Percentiles rank a stretch among this genome's conserved stretches.
Conservation (phyloP, 2,888 invertebrate species). For the Melieria crassipennis region DNA sequence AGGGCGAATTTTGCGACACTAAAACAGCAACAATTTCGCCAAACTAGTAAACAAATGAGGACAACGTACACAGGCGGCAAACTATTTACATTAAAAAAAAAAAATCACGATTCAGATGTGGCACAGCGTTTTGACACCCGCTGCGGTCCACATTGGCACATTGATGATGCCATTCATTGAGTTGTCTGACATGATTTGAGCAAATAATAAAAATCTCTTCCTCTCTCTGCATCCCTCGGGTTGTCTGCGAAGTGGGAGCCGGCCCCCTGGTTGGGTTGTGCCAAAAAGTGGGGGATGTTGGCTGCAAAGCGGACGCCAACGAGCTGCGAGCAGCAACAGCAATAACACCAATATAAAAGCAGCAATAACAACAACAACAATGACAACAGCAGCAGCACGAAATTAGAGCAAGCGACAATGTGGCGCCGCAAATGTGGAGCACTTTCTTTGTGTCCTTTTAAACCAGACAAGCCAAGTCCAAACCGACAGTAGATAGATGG, state of each 20-base stretch:
- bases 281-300: too few relatives aligned
- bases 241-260: neutral
- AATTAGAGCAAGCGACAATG: slow-evolving; percentile 17
- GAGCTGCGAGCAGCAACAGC: neutral
- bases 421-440: slow-evolving; percentile 21
- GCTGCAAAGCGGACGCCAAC: neutral
- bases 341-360: neutral
- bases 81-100: too few relatives aligned
- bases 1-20: too few relatives aligned
- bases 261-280: neutral
- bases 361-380: slow-evolving; percentile 6
- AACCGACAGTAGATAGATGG: too few relatives aligned
- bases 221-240: neutral
- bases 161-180: too few relatives aligned
- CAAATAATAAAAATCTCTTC: neutral
- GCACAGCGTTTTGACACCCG: too few relatives aligned
- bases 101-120: too few relatives aligned
- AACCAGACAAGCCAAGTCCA: neutral
- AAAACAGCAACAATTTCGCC: too few relatives aligned
- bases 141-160: too few relatives aligned
- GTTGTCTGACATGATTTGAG: too few relatives aligned
- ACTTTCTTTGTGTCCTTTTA: slow-evolving; percentile 9
- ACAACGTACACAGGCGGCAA: too few relatives aligned
- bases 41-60: too few relatives aligned
- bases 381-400: neutral